A percentile compares a stretch with the other conserved stretches of the same genome.
Conservation (phyloP, 2,888 invertebrate species). For the Anthophora plumipes region DNA sequence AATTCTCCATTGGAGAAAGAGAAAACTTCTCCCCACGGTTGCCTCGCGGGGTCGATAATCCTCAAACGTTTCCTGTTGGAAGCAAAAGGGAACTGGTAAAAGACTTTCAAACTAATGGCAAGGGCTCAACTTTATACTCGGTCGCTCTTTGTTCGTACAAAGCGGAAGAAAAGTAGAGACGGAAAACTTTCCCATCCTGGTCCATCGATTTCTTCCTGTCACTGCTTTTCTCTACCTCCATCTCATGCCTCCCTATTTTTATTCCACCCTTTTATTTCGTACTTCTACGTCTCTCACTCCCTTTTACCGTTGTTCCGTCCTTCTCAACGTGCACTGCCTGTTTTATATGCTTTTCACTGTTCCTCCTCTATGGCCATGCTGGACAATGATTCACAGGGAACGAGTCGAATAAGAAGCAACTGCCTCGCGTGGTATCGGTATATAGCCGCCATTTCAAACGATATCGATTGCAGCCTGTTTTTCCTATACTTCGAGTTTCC, state of each 20-base stretch:
- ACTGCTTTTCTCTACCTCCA: slow-evolving; percentile 6
- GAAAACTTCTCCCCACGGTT: too few relatives aligned
- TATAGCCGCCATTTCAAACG: neutral
- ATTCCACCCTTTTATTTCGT: slow-evolving; percentile 20
- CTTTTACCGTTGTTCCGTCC: neutral
- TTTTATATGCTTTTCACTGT: slow-evolving; percentile 6
- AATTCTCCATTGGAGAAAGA: slow-evolving; percentile 31
- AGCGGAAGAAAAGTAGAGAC: slow-evolving; percentile 45
- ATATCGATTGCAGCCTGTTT: slow-evolving; percentile 15
- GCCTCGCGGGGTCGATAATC: slow-evolving; percentile 41
- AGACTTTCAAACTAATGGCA: slow-evolving; percentile 58
- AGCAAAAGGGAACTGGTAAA: slow-evolving; percentile 42
- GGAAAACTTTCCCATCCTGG: slow-evolving; percentile 57
- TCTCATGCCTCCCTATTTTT: slow-evolving; percentile 7
- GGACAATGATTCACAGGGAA: slow-evolving; percentile 49
- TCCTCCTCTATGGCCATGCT: neutral
- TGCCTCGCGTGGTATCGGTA: slow-evolving; percentile 13
- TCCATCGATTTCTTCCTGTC: slow-evolving; percentile 61
- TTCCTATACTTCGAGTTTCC: neutral
- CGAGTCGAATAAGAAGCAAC: slow-evolving; percentile 14
- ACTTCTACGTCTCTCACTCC: neutral
- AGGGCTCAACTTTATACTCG: slow-evolving; percentile 62
- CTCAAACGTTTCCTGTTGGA: slow-evolving; percentile 52
- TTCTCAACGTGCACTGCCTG: neutral
- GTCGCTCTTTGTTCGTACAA: slow-evolving; percentile 50